Conservation (phyloP, 2,888 invertebrate species). For the Brenthis hecate region DNA sequence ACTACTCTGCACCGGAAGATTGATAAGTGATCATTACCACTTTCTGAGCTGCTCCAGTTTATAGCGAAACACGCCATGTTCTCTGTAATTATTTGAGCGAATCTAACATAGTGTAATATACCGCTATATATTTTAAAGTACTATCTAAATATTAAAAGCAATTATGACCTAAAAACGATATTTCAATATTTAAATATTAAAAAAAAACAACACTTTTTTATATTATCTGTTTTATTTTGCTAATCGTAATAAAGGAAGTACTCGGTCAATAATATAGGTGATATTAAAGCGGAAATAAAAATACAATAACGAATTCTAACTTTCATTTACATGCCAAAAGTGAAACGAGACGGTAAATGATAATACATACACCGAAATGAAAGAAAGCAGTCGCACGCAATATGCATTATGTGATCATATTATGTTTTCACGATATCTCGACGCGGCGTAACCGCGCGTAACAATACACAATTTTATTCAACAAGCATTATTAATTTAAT, state of each 20-base stretch:
- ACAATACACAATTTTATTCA: slow-evolving; percentile 34
- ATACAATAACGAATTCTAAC: background rate
- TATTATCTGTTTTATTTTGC: too few relatives aligned
- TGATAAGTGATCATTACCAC: slow-evolving; percentile 33
- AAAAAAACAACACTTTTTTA: too few relatives aligned
- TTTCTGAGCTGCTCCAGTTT: slow-evolving; percentile 30
- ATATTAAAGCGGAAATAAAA: background rate
- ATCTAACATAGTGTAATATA: background rate
- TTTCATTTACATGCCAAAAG: slow-evolving; percentile 13
- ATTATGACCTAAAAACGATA: background rate
- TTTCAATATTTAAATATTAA: background rate
- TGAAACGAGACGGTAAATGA: slow-evolving; percentile 19
- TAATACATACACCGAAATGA: slow-evolving; percentile 8
- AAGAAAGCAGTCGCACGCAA: slow-evolving; percentile 31
- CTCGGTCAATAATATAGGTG: too few relatives aligned
- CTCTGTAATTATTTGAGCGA: slow-evolving; percentile 3
- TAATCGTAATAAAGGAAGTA: too few relatives aligned
- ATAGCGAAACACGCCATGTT: slow-evolving; percentile 17
- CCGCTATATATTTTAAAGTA: slow-evolving; percentile 5
- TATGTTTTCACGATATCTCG: slow-evolving; percentile 29
- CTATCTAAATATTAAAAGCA: background rate
- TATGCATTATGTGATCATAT: slow-evolving; percentile 28
- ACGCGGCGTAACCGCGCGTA: slow-evolving; percentile 29
- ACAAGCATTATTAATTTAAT: slow-evolving; percentile 28
- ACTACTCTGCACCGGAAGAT: slow-evolving; percentile 19